A percentile compares a stretch with the other conserved stretches of the same genome.
These are phyloP conservation scores for Caenorhabditis doughertyi DNA, from an alignment of 2,888 invertebrate genomes.

Conservation along the genomic window DNA sequence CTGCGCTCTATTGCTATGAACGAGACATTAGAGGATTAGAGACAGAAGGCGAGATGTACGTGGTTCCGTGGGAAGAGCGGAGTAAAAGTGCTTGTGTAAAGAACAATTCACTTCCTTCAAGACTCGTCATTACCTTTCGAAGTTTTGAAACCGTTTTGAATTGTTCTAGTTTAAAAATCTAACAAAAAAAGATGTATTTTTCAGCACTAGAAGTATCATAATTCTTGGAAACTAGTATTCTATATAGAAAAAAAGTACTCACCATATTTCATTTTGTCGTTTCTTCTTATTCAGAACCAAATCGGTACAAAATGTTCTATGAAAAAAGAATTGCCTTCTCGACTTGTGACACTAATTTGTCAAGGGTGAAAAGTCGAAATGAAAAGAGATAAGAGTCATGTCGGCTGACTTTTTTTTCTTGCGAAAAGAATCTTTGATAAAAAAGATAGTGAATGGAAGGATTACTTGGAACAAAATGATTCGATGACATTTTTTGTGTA, in stretches of 20 bases:
- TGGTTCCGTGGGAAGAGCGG: neutral
- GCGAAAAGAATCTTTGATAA: neutral
- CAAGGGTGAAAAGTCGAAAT: conserved; percentile 7
- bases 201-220: too few relatives aligned
- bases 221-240: too few relatives aligned
- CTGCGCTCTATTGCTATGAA: conserved; percentile 13
- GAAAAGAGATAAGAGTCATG: conserved; percentile 27
- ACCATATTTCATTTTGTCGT: conserved; percentile 17
- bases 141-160: too few relatives aligned
- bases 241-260: too few relatives aligned
- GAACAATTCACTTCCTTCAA: neutral
- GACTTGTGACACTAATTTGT: conserved; percentile 26
- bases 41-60: neutral
- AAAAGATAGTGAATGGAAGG: conserved; percentile 4
- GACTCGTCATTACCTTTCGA: too few relatives aligned
- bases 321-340: neutral
- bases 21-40: neutral
- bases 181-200: too few relatives aligned
- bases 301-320: conserved; percentile 7
- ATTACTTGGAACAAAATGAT: conserved; percentile 5
- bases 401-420: conserved; percentile 30
- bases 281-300: too few relatives aligned
- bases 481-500: neutral
- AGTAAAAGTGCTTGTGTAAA: conserved; percentile 1
- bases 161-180: too few relatives aligned